Base-by-base conservation (phyloP, 2,888 invertebrate species). In the Pammene fasciana region DNA sequence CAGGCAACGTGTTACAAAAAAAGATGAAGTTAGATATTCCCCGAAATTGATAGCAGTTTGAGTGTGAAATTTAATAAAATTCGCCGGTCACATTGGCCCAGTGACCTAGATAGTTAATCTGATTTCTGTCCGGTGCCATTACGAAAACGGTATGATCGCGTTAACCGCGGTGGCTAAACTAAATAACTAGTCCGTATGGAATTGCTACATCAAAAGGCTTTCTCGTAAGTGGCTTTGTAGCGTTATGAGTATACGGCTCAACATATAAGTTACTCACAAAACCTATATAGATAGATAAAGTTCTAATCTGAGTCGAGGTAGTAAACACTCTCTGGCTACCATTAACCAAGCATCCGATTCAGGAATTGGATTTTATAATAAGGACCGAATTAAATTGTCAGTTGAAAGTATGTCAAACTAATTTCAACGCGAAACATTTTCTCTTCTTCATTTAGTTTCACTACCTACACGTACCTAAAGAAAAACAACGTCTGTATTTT, bases 31-130 rank as follows among this genome's bases (percentile, higher is more conserved):
- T 38, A 57, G 45, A 62, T n/a, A n/a, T 36, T 43, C 14, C 41
- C 14, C n/a, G 36, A 62, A 64, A 61, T 61, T 50, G 43, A 45
- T 14, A 16, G 62, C 48, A 26, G 54, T 50, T 52, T 52, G n/a
- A 65, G 65, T 70, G 54, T 70, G 48, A 60, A 70, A 70, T 65
- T 70, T 48, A 70, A 70, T 70, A 70, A 70, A 59, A 70, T 70
- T 70, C 55, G 70, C 72, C 64, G 65, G 68, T 75, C 54, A 68
- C 75, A 75, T 73, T 80, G 83, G 79, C 84, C 85, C 70, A 74
- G 74, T 86, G 72, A 80, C 85, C 86, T 74, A 78, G 74, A 80
- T 85, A 64, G 65, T 75, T 78, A 81, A 80, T 79, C 78, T 75
- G 75, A 77, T 75, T 74, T 75, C 71, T 74, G 77, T 73, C 77